Evolutionary conservation across 2,797 vertebrate species (phyloP), one percentile per base, ranked within the genome.

Genomic region (Myiotriccus ornatus): DNA sequence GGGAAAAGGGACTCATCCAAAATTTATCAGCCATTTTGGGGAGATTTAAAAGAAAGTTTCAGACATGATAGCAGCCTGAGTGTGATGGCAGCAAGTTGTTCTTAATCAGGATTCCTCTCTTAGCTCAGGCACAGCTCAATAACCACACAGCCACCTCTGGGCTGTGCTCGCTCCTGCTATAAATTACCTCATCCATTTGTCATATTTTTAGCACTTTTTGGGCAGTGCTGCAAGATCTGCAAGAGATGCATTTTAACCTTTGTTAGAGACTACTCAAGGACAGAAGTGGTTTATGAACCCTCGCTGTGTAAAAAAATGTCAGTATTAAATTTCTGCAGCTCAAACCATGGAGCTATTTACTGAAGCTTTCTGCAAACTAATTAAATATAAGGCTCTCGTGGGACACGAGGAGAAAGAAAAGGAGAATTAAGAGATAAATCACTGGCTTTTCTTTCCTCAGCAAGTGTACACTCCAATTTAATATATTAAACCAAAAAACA

Each of bases 331-430:
- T 87, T 67, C 94, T 76, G 79, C 24, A 94, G 88, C 84, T 75
- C 87, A 14, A 79, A 94, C 55, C 90, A 67, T 53, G 92, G 47
- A 91, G 94, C 91, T 90, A 92, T 98, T 97, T 97, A 97, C 92
- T 91, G 89, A 91, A 94, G 96, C 96, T 98, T 97, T 97, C 95
- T 59, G 95, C 91, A 98, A 97, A 98, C 96, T 96, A 97, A 97
- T 97, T 97, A 97, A 96, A 95, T 97, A 95, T 92, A 98, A 97
- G 96, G 96, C 91, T 97, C 95, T 94, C 96, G 7, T 74, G 90
- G 95, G 94, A 97, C 63, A 44, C 1, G 18, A 95, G 50, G 92
- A 94, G 89, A 92, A 77, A 94, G 94, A 88, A 84, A 95, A 81
- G 76, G 79, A 93, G 97, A 97, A 81, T 92, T 87, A 84, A 53